Evolutionary conservation across 1,140 invertebrate species (phyloP).

Genomic region (Teleopsis dalmanni): DNA sequence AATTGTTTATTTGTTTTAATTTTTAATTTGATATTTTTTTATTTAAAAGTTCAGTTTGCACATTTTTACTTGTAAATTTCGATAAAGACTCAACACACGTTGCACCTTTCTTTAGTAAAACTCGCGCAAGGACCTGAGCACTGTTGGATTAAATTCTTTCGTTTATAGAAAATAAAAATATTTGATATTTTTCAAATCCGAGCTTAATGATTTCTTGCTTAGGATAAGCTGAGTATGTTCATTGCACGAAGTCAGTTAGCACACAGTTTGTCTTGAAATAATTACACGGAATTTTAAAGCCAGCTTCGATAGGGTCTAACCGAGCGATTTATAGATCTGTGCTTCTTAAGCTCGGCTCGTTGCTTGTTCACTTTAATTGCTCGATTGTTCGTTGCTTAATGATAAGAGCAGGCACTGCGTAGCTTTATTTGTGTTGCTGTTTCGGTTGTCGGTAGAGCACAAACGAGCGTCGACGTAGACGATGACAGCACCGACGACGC

Average conservation of each 20-base stretch:
- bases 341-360: too few species aligned
- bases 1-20: too few species aligned
- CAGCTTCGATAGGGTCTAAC: constrained; percentile 3
- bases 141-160: not conserved
- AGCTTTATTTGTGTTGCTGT: too few species aligned
- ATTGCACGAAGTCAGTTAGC: constrained; percentile 17
- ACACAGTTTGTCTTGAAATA: constrained; percentile 15
- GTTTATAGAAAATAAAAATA: not conserved
- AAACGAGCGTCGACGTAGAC: too few species aligned
- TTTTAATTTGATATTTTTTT: not conserved
- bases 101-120: not conserved
- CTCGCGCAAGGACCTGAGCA: constrained; percentile 4
- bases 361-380: too few species aligned
- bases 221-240: constrained; percentile 7
- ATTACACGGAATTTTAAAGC: constrained; percentile 19
- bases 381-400: too few species aligned
- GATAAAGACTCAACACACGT: not conserved
- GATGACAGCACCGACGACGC: too few species aligned
- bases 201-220: not conserved
- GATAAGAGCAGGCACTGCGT: too few species aligned
- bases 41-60: not conserved
- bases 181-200: not conserved
- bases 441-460: too few species aligned
- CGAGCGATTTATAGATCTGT: too few species aligned
- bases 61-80: not conserved